Evolutionary conservation across 2,113 vertebrate genomes (phyloP), one percentile per base, ranked within the genome.

Genomic region (Pelecanus crispus): DNA sequence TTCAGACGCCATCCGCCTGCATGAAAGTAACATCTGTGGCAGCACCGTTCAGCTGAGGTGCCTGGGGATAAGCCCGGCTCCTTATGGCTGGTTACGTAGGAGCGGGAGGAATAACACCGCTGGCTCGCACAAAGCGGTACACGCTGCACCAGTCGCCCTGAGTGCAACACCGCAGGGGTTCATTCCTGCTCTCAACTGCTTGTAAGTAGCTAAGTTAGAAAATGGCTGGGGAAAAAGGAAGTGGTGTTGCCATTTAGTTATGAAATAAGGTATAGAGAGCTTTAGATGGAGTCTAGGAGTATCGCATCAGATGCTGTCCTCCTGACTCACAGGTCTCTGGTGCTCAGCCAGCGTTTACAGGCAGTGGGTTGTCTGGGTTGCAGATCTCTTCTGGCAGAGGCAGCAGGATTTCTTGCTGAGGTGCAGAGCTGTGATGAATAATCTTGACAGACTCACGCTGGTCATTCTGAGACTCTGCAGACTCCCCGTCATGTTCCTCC

Each of bases 401-500:
- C 71, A 80, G 75, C 47, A 77, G 80, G 25, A 40, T 65, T 73
- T 53, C 45, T 15, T 44, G 52, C 47, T 17, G 67, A 77, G 70
- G 22, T 88, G 55, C 73, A 74, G 50, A 81, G 52, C 25, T 47
- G 26, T 22, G 79, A 65, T 52, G 66, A 66, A 24, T 68, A 16
- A 25, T 16, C 49, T 17, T 92, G 66, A 32, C 81, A 81, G 59
- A 34, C 49, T 47, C 3, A 7, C 5, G 55, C 78, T 63, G 79
- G 52, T 53, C 74, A 5, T 72, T 81, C n/a, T 26, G 90, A 61
- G 36, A 11, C 62, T 24, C 2, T 6, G 20, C 65, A 58, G 87
- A 11, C 22, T 12, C 28, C 29, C 38, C 0, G 1, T 7, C 11
- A 5, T 0, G 4, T 8, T 40, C 25, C 25, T 62, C 32, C 32